A percentile compares a stretch with the other conserved stretches of the same genome.
Conservation (phyloP, 2,888 invertebrate genomes). For the Oscheius sp. region DNA sequence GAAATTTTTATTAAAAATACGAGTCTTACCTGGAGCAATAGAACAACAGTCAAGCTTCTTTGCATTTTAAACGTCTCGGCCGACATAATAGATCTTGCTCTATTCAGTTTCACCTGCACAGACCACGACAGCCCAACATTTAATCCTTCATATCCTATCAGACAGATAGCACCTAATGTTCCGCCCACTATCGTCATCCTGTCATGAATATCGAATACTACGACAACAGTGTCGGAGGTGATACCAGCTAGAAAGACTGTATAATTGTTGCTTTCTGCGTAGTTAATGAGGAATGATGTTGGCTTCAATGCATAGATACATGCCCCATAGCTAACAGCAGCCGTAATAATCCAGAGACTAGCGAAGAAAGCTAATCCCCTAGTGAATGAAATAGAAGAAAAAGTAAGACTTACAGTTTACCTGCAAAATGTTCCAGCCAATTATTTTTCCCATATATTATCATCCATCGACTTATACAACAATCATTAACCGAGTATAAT, state of each 20-base stretch:
- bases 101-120: neutral
- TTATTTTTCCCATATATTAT: neutral
- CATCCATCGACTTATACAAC: neutral
- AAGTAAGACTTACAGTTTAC: neutral
- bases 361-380: neutral
- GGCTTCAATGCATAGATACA: neutral
- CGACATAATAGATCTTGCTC: neutral
- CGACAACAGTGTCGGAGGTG: neutral
- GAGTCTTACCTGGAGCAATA: too few relatives aligned
- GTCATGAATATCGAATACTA: neutral
- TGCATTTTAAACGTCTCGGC: conserved; percentile 2
- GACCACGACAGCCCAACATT: neutral
- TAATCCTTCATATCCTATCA: neutral
- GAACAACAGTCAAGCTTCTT: neutral
- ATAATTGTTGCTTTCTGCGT: neutral
- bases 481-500: neutral
- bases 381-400: too few relatives aligned
- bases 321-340: neutral
- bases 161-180: neutral
- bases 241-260: neutral
- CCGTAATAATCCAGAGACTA: neutral
- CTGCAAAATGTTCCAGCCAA: neutral
- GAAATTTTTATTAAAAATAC: too few relatives aligned
- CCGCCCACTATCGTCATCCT: too few relatives aligned
- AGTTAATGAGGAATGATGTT: neutral